Percentiles rank a stretch among this genome's conserved stretches.
These are phyloP conservation scores for Chionodraco myersi DNA, from an alignment of 2,113 vertebrate genomes.

Conservation along the genomic window DNA sequence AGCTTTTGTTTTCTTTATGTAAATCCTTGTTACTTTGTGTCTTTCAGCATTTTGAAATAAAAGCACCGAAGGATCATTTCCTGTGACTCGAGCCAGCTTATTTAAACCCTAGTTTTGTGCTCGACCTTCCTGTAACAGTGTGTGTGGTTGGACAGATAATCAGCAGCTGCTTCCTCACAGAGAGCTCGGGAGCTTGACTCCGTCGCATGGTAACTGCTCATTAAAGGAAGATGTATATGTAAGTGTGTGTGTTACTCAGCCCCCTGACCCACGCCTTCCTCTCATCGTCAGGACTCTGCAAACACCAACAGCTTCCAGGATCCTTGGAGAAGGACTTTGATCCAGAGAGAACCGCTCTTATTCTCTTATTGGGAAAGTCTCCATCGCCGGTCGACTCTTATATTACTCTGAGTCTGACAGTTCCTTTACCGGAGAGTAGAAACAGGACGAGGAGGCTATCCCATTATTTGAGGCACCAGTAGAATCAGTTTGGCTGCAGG, in stretches of 20 bases:
- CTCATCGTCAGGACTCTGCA: constrained; percentile 12
- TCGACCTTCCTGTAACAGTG: too few species aligned
- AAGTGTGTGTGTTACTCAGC: neutral
- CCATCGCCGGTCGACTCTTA: too few species aligned
- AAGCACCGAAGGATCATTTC: too few species aligned
- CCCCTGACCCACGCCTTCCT: constrained; percentile 21
- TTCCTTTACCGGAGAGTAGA: too few species aligned
- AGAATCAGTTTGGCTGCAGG: too few species aligned
- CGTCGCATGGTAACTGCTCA: constrained; percentile 75
- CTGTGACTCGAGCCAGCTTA: too few species aligned
- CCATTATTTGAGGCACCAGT: too few species aligned
- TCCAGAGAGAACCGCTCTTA: neutral
- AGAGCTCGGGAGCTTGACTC: constrained; percentile 61
- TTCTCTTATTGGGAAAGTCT: neutral
- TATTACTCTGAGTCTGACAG: too few species aligned
- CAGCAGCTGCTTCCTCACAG: constrained; percentile 68
- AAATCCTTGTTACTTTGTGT: too few species aligned
- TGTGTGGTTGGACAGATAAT: constrained; percentile 60
- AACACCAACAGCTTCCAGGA: constrained; percentile 12
- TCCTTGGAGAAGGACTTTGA: neutral
- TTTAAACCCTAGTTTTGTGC: too few species aligned
- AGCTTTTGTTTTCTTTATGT: too few species aligned
- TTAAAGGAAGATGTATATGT: constrained; percentile 80
- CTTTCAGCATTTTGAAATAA: too few species aligned
- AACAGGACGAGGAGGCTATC: neutral